Evolutionary conservation across 2,113 vertebrate genomes (phyloP).

Genomic region (Eptesicus fuscus): DNA sequence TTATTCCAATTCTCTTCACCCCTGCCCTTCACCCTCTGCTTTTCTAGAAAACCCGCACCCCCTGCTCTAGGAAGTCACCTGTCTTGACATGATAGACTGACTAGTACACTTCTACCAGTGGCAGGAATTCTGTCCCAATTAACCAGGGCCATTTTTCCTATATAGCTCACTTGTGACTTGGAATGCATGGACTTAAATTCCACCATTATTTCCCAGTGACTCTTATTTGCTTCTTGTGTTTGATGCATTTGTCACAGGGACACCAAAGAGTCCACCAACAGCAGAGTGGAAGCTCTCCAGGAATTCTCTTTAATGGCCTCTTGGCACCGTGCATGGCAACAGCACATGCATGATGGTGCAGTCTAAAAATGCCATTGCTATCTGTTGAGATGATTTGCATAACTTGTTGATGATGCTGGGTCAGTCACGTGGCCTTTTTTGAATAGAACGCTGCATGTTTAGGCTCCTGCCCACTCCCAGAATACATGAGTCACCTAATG

Average conservation of each 20-base stretch:
- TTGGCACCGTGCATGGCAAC: not conserved
- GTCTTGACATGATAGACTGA: not conserved
- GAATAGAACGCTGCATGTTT: not conserved
- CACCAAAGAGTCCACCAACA: not conserved
- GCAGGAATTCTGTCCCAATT: not conserved
- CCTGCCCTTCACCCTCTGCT: not conserved
- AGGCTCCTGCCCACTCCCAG: not conserved
- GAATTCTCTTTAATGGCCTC: conserved; percentile 62
- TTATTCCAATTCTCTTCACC: not conserved
- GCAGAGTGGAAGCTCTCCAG: conserved; percentile 41
- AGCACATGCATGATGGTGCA: not conserved
- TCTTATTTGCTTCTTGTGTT: conserved; percentile 25
- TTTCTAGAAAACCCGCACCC: not conserved
- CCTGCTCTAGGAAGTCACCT: not conserved
- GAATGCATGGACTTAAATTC: not conserved
- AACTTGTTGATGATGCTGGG: conserved; percentile 52
- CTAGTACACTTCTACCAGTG: too few species aligned
- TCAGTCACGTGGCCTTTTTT: conserved; percentile 30
- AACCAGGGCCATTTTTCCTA: not conserved
- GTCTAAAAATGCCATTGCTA: not conserved
- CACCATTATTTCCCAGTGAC: conserved; percentile 51
- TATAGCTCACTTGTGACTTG: not conserved
- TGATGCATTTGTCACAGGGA: conserved; percentile 54
- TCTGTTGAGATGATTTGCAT: conserved; percentile 57
- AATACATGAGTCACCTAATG: conserved; percentile 54